Evolutionary conservation across 2,113 vertebrate species (phyloP).

Genomic region (Leuciscus idus): DNA sequence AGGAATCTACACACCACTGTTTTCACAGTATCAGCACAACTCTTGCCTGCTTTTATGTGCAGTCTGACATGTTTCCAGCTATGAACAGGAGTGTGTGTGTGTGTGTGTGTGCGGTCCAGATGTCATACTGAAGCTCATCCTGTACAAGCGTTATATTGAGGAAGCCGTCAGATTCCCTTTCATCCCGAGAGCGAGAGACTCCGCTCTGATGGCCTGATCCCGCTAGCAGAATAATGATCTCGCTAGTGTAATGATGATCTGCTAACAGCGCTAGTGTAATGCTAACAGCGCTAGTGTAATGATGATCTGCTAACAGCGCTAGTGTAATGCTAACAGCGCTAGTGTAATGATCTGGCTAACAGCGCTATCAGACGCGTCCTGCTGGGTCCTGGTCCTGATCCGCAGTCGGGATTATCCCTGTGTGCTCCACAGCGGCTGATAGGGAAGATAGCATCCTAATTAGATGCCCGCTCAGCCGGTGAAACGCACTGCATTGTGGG

Average conservation of each 20-base stretch:
- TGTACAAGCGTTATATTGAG: slow-evolving; percentile 37
- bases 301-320: no score
- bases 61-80: no score
- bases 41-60: no score
- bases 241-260: no score
- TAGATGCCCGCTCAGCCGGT: slow-evolving; percentile 20
- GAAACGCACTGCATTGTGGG: slow-evolving; percentile 13
- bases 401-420: slow-evolving; percentile 55
- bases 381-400: slow-evolving; percentile 65
- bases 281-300: no score
- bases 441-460: background rate
- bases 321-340: no score
- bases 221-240: background rate
- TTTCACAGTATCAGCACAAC: no score
- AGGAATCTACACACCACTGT: no score
- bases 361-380: slow-evolving; percentile 69
- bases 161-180: background rate
- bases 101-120: no score
- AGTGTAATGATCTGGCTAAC: slow-evolving; percentile 70
- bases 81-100: no score
- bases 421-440: slow-evolving; percentile 14
- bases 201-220: background rate
- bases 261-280: no score
- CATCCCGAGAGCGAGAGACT: background rate
- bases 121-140: background rate